Evolutionary conservation across 1,140 invertebrate species (phyloP), one percentile per base, ranked within the genome.

Genomic region (Limonius californicus): DNA sequence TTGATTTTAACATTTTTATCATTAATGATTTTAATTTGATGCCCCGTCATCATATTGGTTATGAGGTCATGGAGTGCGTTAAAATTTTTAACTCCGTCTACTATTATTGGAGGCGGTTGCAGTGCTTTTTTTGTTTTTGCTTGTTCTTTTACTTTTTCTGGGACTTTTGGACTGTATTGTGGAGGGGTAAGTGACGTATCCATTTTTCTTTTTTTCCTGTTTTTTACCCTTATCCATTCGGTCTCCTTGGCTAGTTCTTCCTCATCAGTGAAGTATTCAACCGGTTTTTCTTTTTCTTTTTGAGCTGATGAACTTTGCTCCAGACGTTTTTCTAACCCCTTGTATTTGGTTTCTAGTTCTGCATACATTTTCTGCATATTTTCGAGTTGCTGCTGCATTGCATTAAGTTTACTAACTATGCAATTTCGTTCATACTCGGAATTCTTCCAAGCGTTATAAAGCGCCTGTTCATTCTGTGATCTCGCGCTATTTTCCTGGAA

Each of bases 401-500:
- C 8, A 14, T 35, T 35, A 35, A 35, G n/a, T 35, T 57, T 32
- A 35, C 21, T 57, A 35, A 20, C 30, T 35, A 57, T 8, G 12
- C 21, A 35, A 19, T 57, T 20, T 35, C 21, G 14, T 35, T 57
- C 30, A 57, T 14, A 14, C 18, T 35, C 55, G 3, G 23, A 35
- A 35, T 39, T 57, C n/a, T 57, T 35, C 30, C 30, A 57, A 4
- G 55, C 55, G 30, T 35, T 35, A 35, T 35, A 57, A 18, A 57
- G 30, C 30, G 21, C 30, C 11, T 57, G 55, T 35, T 57, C 55
- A 57, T 57, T 57, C 21, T 35, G 55, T 18, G 55, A 35, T 35
- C 30, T 57, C 18, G 30, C 55, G 21, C 55, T 57, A 57, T 57
- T 39, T 57, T 57, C 30, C 18, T 57, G 55, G 19, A 57, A 57